phyloP scores from a whole-genome alignment of 1,140 invertebrate species.

The Zaprionus ghesquierei region DNA sequence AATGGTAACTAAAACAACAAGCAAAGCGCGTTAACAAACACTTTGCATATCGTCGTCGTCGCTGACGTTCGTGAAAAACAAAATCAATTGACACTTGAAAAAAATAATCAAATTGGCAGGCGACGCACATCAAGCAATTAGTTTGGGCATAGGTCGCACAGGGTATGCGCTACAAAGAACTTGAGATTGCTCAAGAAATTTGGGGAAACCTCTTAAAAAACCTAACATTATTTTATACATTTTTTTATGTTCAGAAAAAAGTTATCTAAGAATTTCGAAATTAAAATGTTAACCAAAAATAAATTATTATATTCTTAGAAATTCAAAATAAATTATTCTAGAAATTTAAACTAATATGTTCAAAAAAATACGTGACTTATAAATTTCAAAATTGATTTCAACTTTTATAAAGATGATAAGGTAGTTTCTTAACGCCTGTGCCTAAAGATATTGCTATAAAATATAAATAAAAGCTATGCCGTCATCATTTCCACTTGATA shows the following conservation, averaged over 20 bases:
- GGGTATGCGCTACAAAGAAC: neutral
- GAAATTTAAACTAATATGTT: no score
- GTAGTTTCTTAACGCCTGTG: no score
- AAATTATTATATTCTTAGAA: no score
- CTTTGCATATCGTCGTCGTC: conserved; percentile 57
- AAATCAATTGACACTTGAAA: conserved; percentile 50
- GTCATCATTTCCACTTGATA: neutral
- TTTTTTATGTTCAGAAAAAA: neutral
- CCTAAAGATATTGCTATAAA: no score
- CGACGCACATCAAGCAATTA: neutral
- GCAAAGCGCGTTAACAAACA: conserved; percentile 26
- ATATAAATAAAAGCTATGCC: neutral
- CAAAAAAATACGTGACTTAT: no score
- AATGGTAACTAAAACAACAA: neutral
- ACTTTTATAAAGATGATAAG: no score
- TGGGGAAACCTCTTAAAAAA: neutral
- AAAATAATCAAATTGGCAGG: conserved; percentile 63
- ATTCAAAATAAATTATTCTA: no score
- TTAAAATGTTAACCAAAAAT: no score
- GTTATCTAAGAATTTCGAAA: no score
- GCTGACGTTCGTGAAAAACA: conserved; percentile 32
- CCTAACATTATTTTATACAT: neutral
- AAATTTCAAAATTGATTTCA: no score
- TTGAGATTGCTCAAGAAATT: neutral
- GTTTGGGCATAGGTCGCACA: neutral